These are phyloP conservation scores for Drosophila glabriapex DNA, from an alignment of 2,888 invertebrate species.

Conservation along the genomic window DNA sequence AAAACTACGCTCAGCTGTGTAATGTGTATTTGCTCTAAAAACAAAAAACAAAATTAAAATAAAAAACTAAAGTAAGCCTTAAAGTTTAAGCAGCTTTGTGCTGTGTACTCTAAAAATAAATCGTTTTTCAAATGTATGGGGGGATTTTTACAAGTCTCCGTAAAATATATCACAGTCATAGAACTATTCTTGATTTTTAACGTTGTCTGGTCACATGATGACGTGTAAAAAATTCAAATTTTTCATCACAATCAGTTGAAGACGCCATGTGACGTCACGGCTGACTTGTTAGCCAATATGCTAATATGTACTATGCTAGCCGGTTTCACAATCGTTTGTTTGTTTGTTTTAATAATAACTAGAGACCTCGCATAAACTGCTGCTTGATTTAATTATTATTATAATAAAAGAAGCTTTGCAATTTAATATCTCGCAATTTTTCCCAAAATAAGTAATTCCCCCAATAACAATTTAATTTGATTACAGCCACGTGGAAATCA, in stretches of 20 bases:
- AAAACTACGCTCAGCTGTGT: not conserved
- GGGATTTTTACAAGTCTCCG: conserved; percentile 11
- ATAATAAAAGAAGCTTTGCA: not conserved
- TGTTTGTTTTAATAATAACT: conserved; percentile 45
- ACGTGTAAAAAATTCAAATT: not conserved
- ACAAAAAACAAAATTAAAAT: not conserved
- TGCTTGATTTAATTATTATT: not conserved
- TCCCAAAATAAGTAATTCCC: not conserved
- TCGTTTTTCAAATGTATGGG: not conserved
- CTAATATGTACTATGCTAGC: conserved; percentile 13
- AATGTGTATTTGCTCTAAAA: not conserved
- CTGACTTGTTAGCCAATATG: conserved; percentile 8
- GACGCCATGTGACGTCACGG: conserved; percentile 22
- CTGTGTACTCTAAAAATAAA: not conserved
- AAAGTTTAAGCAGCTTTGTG: not conserved
- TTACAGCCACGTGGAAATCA: not conserved
- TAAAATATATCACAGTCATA: conserved; percentile 10
- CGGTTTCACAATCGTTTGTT: conserved; percentile 13
- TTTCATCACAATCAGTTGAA: not conserved
- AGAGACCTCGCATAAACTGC: conserved; percentile 15
- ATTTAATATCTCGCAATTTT: not conserved
- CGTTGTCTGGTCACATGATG: not conserved
- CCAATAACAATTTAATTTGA: not conserved
- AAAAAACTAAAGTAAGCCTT: not conserved
- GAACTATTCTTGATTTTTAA: not conserved